These are phyloP conservation scores for Hystrix brachyura DNA, from an alignment of 2,113 vertebrate genomes.

Conservation along the genomic window DNA sequence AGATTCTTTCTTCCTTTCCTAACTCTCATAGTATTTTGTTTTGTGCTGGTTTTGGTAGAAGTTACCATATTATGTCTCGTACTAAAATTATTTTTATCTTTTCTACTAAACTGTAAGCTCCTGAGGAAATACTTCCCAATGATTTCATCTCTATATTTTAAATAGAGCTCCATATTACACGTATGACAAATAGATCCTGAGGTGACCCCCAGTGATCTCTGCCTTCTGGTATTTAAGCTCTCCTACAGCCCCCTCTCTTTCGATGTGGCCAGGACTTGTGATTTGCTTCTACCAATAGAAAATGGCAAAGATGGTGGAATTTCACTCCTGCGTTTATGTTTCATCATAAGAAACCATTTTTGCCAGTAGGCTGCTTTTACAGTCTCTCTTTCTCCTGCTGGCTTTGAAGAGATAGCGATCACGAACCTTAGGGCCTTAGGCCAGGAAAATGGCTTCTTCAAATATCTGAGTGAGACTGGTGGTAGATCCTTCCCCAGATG, in stretches of 20 bases:
- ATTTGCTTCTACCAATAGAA: not conserved
- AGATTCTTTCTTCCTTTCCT: not conserved
- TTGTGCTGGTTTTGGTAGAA: not conserved
- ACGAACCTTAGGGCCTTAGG: not conserved
- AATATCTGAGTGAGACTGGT: not conserved
- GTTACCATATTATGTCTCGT: not conserved
- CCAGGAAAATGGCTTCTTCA: not conserved
- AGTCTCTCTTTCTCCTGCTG: not conserved
- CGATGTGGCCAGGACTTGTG: not conserved
- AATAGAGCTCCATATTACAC: not conserved
- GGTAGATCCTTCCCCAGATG: not conserved
- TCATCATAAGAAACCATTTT: not conserved
- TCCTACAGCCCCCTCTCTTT: not conserved
- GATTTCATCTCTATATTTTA: not conserved
- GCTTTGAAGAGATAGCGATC: not conserved
- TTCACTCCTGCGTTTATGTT: not conserved
- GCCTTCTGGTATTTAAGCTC: not conserved
- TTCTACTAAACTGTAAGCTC: not conserved
- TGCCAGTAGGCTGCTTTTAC: not conserved
- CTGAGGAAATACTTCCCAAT: not conserved
- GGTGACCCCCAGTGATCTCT: not conserved
- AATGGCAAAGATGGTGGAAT: not conserved
- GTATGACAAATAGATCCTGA: not conserved
- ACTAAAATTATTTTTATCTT: constrained; percentile 43
- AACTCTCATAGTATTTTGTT: constrained; percentile 16